A percentile compares a stretch with the other conserved stretches of the same genome.
phyloP scores from a whole-genome alignment of 2,113 vertebrate species.

The Grantiella picta region DNA sequence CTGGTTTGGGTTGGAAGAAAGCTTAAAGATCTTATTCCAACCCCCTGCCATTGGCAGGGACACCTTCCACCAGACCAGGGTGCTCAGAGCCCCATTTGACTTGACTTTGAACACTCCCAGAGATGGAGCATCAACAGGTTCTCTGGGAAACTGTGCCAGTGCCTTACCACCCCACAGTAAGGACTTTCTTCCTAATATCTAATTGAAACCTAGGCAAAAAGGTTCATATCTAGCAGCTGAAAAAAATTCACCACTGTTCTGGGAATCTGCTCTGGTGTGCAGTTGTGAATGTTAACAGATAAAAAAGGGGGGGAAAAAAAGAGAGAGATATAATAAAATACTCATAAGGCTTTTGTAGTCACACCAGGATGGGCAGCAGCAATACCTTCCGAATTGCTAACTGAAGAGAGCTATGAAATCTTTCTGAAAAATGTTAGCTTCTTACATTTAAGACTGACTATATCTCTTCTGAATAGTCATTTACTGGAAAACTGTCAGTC shows the following conservation, averaged over 20 bases:
- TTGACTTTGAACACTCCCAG: background rate
- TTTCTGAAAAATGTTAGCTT: background rate
- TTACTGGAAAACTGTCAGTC: slow-evolving; percentile 19
- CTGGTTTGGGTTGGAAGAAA: background rate
- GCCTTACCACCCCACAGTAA: background rate
- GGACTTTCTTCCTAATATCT: too few species aligned
- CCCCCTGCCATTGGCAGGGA: background rate
- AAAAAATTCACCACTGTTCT: background rate
- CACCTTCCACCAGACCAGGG: accelerated
- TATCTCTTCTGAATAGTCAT: background rate
- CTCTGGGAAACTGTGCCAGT: background rate
- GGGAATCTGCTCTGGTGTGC: background rate
- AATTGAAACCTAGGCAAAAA: background rate
- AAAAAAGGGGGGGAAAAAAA: background rate
- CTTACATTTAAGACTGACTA: background rate
- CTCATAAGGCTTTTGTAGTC: background rate
- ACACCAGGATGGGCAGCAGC: background rate
- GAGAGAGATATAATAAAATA: background rate
- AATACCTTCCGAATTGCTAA: background rate
- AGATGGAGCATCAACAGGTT: accelerated
- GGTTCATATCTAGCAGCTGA: background rate
- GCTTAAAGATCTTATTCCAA: background rate
- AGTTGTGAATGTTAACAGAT: background rate
- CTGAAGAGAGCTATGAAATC: background rate
- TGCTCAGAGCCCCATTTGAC: background rate